Base-by-base conservation (phyloP, 2,888 invertebrate species). In the Drosophila tanythrix region DNA sequence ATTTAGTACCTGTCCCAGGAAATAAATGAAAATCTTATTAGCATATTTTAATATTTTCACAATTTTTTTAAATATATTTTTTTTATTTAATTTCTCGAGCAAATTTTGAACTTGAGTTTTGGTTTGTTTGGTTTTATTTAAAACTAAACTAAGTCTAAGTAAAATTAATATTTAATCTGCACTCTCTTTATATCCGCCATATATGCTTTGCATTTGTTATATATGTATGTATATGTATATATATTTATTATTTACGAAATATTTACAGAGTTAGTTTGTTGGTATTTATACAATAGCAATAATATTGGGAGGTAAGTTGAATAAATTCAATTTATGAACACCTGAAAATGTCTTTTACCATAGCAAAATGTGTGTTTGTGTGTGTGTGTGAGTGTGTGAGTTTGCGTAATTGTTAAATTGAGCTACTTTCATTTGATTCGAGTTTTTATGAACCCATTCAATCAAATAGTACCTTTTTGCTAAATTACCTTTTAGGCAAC, bases 291-390 rank as follows among this genome's bases (percentile, higher is more conserved):
- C 40, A 76, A 71, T 63, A 67, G 67, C 35, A 76, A 67, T 55
- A 21, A 31, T 25, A 15, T 55, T 52, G 60, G 57, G 70, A 64
- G 68, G 70, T 76, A 74, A 79, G 62, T 69, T 62, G 74, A 81
- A 70, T 77, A 80, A 70, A 85, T 83, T 81, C 71, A 61, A 73
- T 74, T 76, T 57, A 31, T 79, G 88, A 86, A 86, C 83, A 88
- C 88, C 85, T 86, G 88, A 85, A 85, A 29, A 88, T 86, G 85
- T 86, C 88, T 86, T 86, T 85, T 77, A 70, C 43, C 43, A 66
- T 67, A 57, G 68, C 46, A 62, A 66, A 65, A 31, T 68, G 50
- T 56, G 15, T 67, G 35, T 31, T 31, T 31, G 31, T 74, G 35
- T 68, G 50, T 56, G 21, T 67, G 35, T 74, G 21, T 21, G 57